A percentile compares a stretch with the other conserved stretches of the same genome.
Evolutionary conservation across 2,797 vertebrate genomes (phyloP).

Genomic region (Heterohyrax brucei): DNA sequence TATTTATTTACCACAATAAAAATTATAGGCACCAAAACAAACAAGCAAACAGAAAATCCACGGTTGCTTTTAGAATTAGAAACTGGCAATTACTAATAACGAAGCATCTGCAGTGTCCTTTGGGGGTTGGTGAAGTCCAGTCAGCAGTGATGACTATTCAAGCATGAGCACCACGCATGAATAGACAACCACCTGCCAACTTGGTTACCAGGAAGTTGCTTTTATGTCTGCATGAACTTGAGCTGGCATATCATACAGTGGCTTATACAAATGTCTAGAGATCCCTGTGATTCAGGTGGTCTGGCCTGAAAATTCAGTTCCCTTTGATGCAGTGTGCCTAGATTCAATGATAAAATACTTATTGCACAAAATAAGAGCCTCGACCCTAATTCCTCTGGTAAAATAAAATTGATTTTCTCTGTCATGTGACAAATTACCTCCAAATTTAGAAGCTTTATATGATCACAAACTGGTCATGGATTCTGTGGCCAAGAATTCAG

Average conservation of each 20-base stretch:
- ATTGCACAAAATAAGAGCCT: background rate
- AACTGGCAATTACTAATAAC: background rate
- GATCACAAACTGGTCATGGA: background rate
- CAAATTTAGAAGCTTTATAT: background rate
- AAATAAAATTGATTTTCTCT: conserved; percentile 21
- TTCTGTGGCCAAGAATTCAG: background rate
- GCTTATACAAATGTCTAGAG: background rate
- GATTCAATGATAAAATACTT: background rate
- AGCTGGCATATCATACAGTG: background rate
- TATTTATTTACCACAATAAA: no score
- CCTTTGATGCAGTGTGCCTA: background rate
- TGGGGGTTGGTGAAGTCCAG: background rate
- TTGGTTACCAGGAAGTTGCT: background rate
- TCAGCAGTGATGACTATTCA: background rate
- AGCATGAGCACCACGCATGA: background rate
- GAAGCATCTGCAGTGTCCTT: background rate
- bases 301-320: background rate
- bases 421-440: background rate
- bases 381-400: background rate
- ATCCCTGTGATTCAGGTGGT: background rate
- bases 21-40: no score
- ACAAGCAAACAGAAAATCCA: background rate
- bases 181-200: background rate
- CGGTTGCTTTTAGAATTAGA: background rate
- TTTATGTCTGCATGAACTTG: background rate